Percentiles rank a stretch among this genome's conserved stretches.
These are phyloP conservation scores for Coturnix japonica DNA, from an alignment of 2,113 vertebrate genomes.

Conservation along the genomic window DNA sequence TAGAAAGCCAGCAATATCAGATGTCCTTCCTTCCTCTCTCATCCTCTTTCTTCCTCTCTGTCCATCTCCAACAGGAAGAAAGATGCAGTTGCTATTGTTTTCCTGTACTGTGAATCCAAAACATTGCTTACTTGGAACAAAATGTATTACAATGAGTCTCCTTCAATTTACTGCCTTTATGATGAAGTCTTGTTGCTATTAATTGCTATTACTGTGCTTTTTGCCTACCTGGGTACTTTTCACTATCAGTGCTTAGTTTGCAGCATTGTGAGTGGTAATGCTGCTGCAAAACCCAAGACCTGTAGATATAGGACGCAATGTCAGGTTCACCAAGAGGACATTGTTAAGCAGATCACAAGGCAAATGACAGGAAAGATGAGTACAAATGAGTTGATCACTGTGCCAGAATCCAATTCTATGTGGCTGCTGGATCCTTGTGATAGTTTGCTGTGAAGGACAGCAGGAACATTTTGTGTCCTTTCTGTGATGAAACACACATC, in stretches of 20 bases:
- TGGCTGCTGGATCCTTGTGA: conserved; percentile 18
- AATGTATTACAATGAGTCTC: not conserved
- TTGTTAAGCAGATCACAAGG: conserved; percentile 41
- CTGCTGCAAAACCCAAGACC: conserved; percentile 3
- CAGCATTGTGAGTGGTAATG: not conserved
- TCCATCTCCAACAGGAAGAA: conserved; percentile 5
- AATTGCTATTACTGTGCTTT: not conserved
- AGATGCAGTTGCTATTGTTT: not conserved
- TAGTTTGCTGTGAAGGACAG: not conserved
- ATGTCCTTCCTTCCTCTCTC: conserved; percentile 10
- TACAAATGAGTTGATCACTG: conserved; percentile 43
- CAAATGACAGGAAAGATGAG: conserved; percentile 15
- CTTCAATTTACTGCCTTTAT: not conserved
- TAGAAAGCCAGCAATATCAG: not conserved
- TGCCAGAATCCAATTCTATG: conserved; percentile 18
- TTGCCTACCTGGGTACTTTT: not conserved
- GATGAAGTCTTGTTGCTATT: not conserved
- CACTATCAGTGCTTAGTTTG: not conserved
- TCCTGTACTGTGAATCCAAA: not conserved
- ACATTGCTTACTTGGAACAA: not conserved
- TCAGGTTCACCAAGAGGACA: conserved; percentile 40
- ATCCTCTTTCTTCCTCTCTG: not conserved
- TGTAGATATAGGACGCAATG: conserved; percentile 11
- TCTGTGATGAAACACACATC: not conserved
- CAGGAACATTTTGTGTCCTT: not conserved